phyloP scores from a whole-genome alignment of 2,113 vertebrate genomes.

The Myrmophylax atrothorax region DNA sequence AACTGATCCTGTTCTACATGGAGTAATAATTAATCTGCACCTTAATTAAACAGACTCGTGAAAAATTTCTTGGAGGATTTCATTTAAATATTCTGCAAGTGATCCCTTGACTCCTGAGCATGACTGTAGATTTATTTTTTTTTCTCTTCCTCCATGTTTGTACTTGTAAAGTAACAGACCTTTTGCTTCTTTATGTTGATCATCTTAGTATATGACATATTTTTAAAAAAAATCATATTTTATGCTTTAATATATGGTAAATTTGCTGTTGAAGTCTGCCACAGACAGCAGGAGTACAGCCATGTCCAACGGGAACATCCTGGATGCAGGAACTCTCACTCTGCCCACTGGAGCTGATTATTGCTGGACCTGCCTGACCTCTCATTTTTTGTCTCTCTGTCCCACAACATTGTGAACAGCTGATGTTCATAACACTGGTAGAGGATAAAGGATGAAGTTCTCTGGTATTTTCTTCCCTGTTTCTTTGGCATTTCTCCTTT shows the following conservation, averaged over 20 bases:
- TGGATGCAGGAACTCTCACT: background rate
- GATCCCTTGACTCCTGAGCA: background rate
- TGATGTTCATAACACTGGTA: background rate
- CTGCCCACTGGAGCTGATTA: background rate
- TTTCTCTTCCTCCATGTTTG: background rate
- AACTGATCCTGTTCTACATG: background rate
- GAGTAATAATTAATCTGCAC: conserved; percentile 58
- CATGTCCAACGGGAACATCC: background rate
- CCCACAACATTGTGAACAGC: background rate
- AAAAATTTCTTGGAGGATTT: conserved; percentile 35
- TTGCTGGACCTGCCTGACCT: background rate
- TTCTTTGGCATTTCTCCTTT: background rate
- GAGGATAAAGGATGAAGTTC: background rate
- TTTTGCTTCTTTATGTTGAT: background rate
- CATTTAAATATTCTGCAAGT: background rate
- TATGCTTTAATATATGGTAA: background rate
- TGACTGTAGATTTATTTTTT: background rate
- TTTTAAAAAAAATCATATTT: background rate
- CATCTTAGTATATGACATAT: background rate
- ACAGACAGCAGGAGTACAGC: background rate
- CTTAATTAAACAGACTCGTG: conserved; percentile 50
- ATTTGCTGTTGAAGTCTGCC: background rate
- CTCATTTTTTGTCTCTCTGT: background rate
- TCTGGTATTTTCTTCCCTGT: background rate
- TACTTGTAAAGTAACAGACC: background rate